Base-by-base conservation (phyloP, 2,113 vertebrate genomes). In the Sander lucioperca region DNA sequence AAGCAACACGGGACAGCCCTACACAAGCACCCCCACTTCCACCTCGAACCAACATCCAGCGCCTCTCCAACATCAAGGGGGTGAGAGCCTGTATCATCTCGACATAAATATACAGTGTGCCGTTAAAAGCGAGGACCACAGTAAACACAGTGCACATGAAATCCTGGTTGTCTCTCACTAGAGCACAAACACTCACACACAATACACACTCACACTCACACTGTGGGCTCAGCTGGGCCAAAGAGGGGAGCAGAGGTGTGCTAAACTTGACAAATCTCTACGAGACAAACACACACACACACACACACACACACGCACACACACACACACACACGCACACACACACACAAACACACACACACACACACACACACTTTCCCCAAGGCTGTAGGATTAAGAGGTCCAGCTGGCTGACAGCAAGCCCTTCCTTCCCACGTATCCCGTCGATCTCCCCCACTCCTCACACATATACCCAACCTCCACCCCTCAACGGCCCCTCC, bases 331-430 rank as follows among this genome's bases (percentile, higher is more conserved):
- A 73, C 77, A 88, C 80, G 82, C 82, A 79, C 68, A 62, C 59
- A 83, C 70, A 82, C 57, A 79, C 74, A 83, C 86, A 72, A 65
- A 83, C 59, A 80, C 77, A 83, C 58, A 80, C 76, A 83, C 83
- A 87, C 82, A 76, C 39, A 86, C 79, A 90, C 93, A 94, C 90
- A 88, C 88, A 85, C 92, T 93, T 92, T 94, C 95, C 95, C 92
- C 89, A 94, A 94, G 94, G 94, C 94, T 94, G 93, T 94, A 82
- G 95, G 95, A 96, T 96, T 95, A 96, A 95, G 94, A 94, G 94
- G 95, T 95, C 95, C 94, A 95, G 94, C 94, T 95, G 94, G 93
- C 94, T 95, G 95, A 95, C 95, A 95, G 95, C 93, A 92, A 95
- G 93, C 91, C 91, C 89, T 94, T 95, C 94, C 94, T 94, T 95